phyloP scores from a whole-genome alignment of 2,797 vertebrate species.

The Ara ararauna region DNA sequence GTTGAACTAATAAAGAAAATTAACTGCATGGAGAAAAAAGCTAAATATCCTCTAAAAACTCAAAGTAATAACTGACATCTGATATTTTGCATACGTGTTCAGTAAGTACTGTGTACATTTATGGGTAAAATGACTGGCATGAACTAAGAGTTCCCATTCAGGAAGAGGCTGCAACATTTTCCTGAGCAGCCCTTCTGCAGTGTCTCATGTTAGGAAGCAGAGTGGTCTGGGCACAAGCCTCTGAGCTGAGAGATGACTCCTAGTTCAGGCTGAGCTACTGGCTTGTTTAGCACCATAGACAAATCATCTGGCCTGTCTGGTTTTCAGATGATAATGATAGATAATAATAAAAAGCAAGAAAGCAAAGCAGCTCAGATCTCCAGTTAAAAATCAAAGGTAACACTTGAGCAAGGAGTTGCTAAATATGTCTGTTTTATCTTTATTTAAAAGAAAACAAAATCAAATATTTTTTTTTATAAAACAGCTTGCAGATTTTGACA shows the following conservation, averaged over 20 bases:
- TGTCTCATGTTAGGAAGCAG: background rate
- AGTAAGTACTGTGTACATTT: background rate
- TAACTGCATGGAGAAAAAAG: background rate
- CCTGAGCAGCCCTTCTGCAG: background rate
- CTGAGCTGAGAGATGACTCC: background rate
- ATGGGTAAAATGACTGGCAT: background rate
- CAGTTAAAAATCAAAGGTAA: background rate
- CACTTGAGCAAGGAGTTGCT: background rate
- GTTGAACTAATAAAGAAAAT: conserved; percentile 44
- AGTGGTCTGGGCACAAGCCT: background rate
- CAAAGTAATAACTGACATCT: background rate
- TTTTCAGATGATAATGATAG: background rate
- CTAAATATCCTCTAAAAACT: conserved; percentile 48
- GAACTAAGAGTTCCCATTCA: background rate
- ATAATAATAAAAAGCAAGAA: background rate
- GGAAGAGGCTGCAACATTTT: background rate
- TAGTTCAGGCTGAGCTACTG: background rate
- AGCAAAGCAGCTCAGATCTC: background rate
- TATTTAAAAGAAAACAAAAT: background rate
- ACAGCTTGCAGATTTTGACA: background rate
- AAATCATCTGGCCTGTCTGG: background rate
- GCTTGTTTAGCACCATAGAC: background rate
- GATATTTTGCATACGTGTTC: background rate
- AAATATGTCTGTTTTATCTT: background rate
- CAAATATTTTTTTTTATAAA: background rate